Percentiles rank a stretch among this genome's conserved stretches.
Conservation (phyloP, 2,113 vertebrate species). For the Bombycilla garrulus region DNA sequence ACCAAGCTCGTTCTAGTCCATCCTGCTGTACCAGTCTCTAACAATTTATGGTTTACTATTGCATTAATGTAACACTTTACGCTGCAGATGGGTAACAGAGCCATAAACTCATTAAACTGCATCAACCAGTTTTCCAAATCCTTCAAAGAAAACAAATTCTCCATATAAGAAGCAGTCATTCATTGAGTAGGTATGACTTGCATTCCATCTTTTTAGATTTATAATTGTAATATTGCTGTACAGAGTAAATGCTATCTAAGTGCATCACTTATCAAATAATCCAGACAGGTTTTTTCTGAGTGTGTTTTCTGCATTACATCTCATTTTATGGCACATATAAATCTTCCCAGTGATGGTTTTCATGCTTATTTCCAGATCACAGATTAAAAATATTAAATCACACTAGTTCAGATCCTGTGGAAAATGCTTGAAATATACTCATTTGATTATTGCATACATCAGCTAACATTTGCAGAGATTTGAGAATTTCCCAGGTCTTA, state of each 20-base stretch:
- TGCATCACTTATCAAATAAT: not conserved
- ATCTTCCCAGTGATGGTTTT: not conserved
- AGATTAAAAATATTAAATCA: not conserved
- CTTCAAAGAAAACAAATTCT: not conserved
- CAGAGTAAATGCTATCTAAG: not conserved
- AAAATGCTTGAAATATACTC: not conserved
- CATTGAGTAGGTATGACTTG: not conserved
- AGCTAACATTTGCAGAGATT: not conserved
- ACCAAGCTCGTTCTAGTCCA: not conserved
- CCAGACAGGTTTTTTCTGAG: not conserved
- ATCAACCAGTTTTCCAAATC: not conserved
- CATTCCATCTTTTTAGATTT: not conserved
- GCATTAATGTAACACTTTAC: not conserved
- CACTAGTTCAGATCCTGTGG: not conserved
- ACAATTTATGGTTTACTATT: not conserved
- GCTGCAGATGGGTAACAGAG: not conserved
- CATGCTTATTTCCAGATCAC: not conserved
- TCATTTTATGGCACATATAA: not conserved
- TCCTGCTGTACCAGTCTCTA: not conserved
- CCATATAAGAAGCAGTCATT: not conserved
- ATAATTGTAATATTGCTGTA: not conserved
- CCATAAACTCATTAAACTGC: not conserved
- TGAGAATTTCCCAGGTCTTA: not conserved
- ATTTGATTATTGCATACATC: not conserved
- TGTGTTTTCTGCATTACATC: not conserved